Percentiles rank a stretch among this genome's conserved stretches.
These are phyloP conservation scores for Ceryle rudis DNA, from an alignment of 2,797 vertebrate genomes.

Conservation along the genomic window DNA sequence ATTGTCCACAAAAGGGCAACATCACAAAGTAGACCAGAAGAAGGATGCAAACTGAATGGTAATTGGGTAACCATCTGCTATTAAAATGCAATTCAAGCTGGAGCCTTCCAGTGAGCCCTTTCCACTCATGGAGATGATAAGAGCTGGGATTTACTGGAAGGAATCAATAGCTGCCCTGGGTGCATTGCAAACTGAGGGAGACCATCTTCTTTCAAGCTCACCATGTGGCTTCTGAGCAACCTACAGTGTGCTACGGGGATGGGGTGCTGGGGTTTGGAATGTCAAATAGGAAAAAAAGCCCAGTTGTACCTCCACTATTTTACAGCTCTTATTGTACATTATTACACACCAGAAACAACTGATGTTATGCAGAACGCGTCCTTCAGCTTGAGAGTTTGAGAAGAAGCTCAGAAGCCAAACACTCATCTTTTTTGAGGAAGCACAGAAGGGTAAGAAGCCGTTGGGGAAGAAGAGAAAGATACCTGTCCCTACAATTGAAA, in stretches of 20 bases:
- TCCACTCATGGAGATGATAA: not conserved
- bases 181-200: not conserved
- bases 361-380: not conserved
- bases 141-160: not conserved
- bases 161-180: not conserved
- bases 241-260: fast-evolving
- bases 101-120: not conserved
- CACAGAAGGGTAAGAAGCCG: not conserved
- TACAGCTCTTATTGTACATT: fast-evolving
- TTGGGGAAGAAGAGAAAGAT: not conserved
- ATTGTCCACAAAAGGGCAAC: constrained; percentile 45
- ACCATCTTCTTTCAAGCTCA: not conserved
- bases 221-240: not conserved
- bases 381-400: not conserved
- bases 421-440: not conserved
- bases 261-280: not conserved
- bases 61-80: constrained; percentile 14
- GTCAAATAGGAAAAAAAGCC: not conserved
- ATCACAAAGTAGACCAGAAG: not conserved
- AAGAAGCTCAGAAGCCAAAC: not conserved
- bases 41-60: not conserved
- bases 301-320: not conserved
- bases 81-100: not conserved
- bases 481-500: not conserved
- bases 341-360: not conserved